A percentile compares a stretch with the other conserved stretches of the same genome.
phyloP scores from a whole-genome alignment of 2,888 invertebrate genomes.

The Pyrrhosoma nymphula region DNA sequence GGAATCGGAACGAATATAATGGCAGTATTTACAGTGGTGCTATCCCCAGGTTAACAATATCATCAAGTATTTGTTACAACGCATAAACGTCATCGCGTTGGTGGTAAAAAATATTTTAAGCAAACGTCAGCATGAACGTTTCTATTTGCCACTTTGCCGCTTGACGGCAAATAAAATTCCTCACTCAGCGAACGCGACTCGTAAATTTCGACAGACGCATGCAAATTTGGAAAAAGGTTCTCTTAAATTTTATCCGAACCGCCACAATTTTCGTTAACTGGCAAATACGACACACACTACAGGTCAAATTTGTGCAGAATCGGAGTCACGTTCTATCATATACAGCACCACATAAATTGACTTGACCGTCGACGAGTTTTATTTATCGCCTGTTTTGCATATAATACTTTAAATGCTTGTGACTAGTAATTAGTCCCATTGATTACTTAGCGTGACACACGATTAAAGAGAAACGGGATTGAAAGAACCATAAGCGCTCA shows the following conservation, averaged over 20 bases:
- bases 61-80: background rate
- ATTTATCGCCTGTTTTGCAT: slow-evolving; percentile 4
- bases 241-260: background rate
- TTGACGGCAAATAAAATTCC: background rate
- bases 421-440: background rate
- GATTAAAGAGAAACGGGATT: background rate
- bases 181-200: background rate
- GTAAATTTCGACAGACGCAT: background rate
- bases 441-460: background rate
- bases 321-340: background rate
- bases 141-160: background rate
- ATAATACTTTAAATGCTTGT: background rate
- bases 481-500: too few relatives aligned
- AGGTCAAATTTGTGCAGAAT: background rate
- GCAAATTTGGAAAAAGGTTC: background rate
- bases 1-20: too few relatives aligned
- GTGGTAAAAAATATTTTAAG: background rate
- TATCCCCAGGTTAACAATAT: too few relatives aligned
- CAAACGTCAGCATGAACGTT: background rate
- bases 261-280: background rate
- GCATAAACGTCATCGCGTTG: background rate
- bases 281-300: background rate
- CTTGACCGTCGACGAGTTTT: background rate
- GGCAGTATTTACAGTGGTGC: too few relatives aligned
- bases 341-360: background rate